Percentiles rank a stretch among this genome's conserved stretches.
phyloP scores from a whole-genome alignment of 2,888 invertebrate species.

The Drosophila putrida region DNA sequence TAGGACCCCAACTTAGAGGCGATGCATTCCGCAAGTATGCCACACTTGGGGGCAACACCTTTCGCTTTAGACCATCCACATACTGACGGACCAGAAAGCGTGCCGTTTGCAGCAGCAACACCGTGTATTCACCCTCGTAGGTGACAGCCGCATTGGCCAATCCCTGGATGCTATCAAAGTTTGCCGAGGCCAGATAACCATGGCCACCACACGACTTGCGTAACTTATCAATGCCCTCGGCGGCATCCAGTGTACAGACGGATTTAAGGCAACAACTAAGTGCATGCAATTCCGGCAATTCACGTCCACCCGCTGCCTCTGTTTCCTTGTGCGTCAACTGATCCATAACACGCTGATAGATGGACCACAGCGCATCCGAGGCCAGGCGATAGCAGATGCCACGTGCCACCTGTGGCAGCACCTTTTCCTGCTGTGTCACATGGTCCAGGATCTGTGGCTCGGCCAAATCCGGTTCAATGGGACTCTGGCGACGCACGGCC shows the following conservation, averaged over 20 bases:
- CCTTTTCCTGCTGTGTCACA: constrained; percentile 96
- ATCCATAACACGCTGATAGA: constrained; percentile 92
- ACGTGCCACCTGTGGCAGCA: constrained; percentile 93
- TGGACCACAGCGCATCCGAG: constrained; percentile 91
- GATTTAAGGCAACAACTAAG: constrained; percentile 96
- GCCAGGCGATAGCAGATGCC: constrained; percentile 92
- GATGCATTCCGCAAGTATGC: constrained; percentile 87
- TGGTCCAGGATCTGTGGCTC: constrained; percentile 97
- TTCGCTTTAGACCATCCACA: constrained; percentile 88
- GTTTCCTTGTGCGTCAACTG: constrained; percentile 92
- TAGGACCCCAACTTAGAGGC: constrained; percentile 56
- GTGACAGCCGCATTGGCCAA: constrained; percentile 94
- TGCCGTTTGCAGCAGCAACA: constrained; percentile 95
- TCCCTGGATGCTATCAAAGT: constrained; percentile 93
- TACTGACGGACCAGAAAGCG: constrained; percentile 92
- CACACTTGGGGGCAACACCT: constrained; percentile 88
- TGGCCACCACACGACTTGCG: constrained; percentile 97
- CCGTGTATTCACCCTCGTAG: constrained; percentile 98
- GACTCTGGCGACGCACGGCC: constrained; percentile 94
- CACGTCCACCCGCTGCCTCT: constrained; percentile 85
- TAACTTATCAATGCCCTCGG: constrained; percentile 92
- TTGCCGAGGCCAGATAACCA: constrained; percentile 94
- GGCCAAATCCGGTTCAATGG: constrained; percentile 90
- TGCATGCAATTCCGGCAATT: constrained; percentile 93
- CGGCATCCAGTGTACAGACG: constrained; percentile 90